These are phyloP conservation scores for Epinephelus moara DNA, from an alignment of 2,113 vertebrate genomes.

Conservation along the genomic window DNA sequence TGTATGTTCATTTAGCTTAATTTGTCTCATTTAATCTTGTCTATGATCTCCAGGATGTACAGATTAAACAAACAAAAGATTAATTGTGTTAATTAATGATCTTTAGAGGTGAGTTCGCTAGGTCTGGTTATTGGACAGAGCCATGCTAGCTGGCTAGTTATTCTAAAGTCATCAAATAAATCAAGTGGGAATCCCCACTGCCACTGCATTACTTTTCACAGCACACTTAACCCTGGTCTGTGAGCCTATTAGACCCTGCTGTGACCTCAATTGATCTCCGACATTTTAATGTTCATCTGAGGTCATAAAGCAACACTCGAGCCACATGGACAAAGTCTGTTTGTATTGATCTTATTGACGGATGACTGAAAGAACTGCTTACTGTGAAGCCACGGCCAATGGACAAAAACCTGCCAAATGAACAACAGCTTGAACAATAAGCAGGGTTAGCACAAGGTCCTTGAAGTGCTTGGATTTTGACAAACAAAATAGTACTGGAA, in stretches of 20 bases:
- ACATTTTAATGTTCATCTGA: slow-evolving; percentile 4
- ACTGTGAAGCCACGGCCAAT: not conserved
- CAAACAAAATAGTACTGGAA: no score
- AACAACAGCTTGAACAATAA: no score
- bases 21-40: not conserved
- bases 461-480: no score
- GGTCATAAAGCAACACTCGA: not conserved
- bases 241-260: not conserved
- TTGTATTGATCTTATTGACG: not conserved
- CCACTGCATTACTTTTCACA: not conserved
- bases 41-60: not conserved
- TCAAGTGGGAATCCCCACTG: not conserved
- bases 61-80: not conserved
- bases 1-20: no score
- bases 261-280: slow-evolving; percentile 15
- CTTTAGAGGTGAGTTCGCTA: no score
- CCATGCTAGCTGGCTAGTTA: not conserved
- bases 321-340: not conserved
- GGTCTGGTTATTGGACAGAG: not conserved
- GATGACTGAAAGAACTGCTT: not conserved
- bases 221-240: not conserved
- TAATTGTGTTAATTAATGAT: no score
- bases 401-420: no score
- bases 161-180: not conserved
- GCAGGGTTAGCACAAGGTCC: no score